These are phyloP conservation scores for Diadegma fenestrale DNA, from an alignment of 2,888 invertebrate species.

Conservation along the genomic window DNA sequence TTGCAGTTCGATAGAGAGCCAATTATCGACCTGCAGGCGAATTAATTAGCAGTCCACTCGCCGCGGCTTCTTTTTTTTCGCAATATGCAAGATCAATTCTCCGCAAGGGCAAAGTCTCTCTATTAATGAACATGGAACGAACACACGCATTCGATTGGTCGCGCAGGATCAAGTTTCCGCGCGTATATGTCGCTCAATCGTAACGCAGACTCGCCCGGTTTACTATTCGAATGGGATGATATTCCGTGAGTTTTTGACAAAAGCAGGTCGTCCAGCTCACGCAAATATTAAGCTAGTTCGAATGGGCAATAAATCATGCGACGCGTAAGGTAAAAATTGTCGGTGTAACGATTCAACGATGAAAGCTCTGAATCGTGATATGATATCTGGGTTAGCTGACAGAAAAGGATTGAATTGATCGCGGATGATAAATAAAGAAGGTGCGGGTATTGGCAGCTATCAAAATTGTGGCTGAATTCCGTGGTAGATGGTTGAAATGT, in stretches of 20 bases:
- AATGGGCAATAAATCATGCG: not conserved
- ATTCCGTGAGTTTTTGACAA: not conserved
- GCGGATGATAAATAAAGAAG: not conserved
- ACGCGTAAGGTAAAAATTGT: not conserved
- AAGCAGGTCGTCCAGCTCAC: not conserved
- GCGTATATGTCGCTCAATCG: too few species aligned
- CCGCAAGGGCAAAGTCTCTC: not conserved
- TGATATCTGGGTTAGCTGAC: not conserved
- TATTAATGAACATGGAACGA: not conserved
- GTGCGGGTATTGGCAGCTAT: constrained; percentile 5
- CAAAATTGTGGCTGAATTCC: constrained; percentile 24
- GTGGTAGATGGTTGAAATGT: constrained; percentile 34
- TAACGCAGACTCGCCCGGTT: too few species aligned
- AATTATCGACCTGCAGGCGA: constrained; percentile 55
- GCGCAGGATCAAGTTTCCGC: not conserved
- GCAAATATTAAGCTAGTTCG: not conserved
- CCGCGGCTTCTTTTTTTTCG: not conserved
- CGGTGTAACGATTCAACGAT: not conserved
- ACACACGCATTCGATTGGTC: not conserved
- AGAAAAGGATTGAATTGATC: not conserved
- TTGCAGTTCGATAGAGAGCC: constrained; percentile 43
- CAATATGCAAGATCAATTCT: not conserved
- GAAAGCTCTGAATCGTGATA: not conserved
- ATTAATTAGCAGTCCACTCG: constrained; percentile 38
- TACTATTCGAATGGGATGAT: too few species aligned